A percentile compares a stretch with the other conserved stretches of the same genome.
phyloP scores from a whole-genome alignment of 1,140 invertebrate genomes.

The Linepithema humile region DNA sequence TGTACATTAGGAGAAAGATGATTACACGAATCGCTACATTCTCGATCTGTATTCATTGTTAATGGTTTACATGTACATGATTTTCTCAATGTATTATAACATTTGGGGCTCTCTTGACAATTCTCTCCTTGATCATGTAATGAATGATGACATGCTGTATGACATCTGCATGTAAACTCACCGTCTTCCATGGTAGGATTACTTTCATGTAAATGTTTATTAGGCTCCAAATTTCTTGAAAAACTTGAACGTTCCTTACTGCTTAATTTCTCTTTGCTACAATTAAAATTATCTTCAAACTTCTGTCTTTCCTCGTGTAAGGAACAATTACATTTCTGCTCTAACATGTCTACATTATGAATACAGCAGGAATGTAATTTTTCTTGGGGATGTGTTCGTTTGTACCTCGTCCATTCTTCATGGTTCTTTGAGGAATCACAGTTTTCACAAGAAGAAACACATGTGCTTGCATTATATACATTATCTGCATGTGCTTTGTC shows the following conservation, averaged over 20 bases:
- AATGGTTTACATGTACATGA: conserved; percentile 53
- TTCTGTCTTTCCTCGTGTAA: conserved; percentile 38
- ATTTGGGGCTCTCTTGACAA: conserved; percentile 52
- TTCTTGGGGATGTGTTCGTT: conserved; percentile 43
- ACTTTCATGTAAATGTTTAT: conserved; percentile 48
- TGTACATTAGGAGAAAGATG: conserved; percentile 23
- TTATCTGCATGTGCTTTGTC: conserved; percentile 18
- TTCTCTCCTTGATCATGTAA: conserved; percentile 46
- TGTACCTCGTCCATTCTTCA: conserved; percentile 52
- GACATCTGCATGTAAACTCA: conserved; percentile 36
- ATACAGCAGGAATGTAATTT: conserved; percentile 69
- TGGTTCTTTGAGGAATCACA: conserved; percentile 33
- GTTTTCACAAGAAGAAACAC: conserved; percentile 28
- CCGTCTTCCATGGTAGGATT: background rate
- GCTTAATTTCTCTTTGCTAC: conserved; percentile 50
- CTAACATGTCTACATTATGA: conserved; percentile 20
- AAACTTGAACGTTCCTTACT: conserved; percentile 27
- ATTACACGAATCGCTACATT: conserved; percentile 11
- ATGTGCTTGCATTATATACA: background rate
- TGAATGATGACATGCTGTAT: conserved; percentile 31
- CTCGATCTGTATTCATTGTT: conserved; percentile 28
- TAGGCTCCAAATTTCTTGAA: conserved; percentile 16
- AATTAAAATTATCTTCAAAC: conserved; percentile 38
- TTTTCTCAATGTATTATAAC: conserved; percentile 46
- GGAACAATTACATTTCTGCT: conserved; percentile 56